Evolutionary conservation across 2,888 invertebrate species (phyloP).

Genomic region (Acanthosepion pharaonis): DNA sequence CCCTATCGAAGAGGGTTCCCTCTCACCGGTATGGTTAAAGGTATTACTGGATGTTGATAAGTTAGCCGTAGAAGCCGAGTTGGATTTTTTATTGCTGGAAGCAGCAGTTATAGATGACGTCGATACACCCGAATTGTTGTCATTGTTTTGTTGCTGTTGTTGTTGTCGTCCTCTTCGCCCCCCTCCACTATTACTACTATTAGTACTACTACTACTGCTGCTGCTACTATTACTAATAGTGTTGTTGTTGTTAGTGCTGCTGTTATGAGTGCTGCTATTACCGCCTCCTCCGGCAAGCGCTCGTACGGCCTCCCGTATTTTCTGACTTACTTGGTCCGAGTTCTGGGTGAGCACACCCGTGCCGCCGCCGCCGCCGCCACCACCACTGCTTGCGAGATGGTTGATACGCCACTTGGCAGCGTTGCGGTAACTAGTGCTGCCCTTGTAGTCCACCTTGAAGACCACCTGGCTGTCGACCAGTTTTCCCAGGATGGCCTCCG

Average conservation of each 20-base stretch:
- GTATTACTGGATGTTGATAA: neutral
- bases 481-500: slow-evolving; percentile 80
- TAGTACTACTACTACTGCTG: neutral
- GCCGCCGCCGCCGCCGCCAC: neutral
- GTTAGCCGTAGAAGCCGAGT: neutral
- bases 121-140: neutral
- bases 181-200: neutral
- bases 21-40: neutral
- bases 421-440: slow-evolving; percentile 88
- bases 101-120: neutral
- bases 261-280: neutral
- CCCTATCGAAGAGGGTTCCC: neutral
- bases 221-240: neutral
- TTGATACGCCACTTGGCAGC: slow-evolving; percentile 82
- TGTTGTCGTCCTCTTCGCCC: neutral
- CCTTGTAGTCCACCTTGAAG: slow-evolving; percentile 89
- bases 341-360: neutral
- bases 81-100: neutral
- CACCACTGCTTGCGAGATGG: slow-evolving; percentile 70
- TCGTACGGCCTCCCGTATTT: slow-evolving; percentile 14
- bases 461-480: slow-evolving; percentile 85
- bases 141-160: neutral
- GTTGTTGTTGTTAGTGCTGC: neutral
- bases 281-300: neutral
- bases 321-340: slow-evolving; percentile 39